phyloP scores from a whole-genome alignment of 2,797 vertebrate genomes.

The Channallabes apus region DNA sequence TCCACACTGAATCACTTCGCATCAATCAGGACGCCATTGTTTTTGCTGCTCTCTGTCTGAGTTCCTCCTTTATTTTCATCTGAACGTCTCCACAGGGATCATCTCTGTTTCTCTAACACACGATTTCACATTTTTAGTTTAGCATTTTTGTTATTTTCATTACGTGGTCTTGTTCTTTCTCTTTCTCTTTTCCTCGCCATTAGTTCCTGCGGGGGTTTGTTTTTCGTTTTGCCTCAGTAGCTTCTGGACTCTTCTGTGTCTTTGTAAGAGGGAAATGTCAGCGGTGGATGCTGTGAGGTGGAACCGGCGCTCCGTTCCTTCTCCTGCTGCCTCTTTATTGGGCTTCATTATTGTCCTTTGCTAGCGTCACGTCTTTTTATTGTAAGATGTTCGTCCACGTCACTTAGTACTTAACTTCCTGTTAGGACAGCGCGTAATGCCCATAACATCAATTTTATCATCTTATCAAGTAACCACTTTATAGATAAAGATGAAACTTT shows the following conservation, averaged over 20 bases:
- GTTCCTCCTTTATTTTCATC: not conserved
- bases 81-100: not conserved
- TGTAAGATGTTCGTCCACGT: not conserved
- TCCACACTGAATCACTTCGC: not conserved
- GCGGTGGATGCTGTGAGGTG: conserved; percentile 27
- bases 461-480: not conserved
- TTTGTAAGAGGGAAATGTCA: conserved; percentile 52
- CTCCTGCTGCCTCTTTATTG: conserved; percentile 25
- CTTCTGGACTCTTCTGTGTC: conserved; percentile 19
- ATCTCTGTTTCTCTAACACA: not conserved
- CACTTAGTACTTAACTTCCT: not conserved
- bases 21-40: conserved; percentile 12
- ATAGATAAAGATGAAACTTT: not conserved
- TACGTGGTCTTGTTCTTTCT: not conserved
- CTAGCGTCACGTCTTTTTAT: not conserved
- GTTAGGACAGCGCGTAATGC: not conserved
- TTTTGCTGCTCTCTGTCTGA: not conserved
- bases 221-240: not conserved
- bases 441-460: not conserved
- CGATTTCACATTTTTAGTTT: too few relatives aligned
- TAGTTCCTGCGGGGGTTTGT: not conserved
- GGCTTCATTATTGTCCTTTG: not conserved
- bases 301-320: not conserved
- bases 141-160: not conserved
- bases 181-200: conserved; percentile 6